Base-by-base conservation (phyloP, 2,113 vertebrate genomes). In the Turdus rufiventris region DNA sequence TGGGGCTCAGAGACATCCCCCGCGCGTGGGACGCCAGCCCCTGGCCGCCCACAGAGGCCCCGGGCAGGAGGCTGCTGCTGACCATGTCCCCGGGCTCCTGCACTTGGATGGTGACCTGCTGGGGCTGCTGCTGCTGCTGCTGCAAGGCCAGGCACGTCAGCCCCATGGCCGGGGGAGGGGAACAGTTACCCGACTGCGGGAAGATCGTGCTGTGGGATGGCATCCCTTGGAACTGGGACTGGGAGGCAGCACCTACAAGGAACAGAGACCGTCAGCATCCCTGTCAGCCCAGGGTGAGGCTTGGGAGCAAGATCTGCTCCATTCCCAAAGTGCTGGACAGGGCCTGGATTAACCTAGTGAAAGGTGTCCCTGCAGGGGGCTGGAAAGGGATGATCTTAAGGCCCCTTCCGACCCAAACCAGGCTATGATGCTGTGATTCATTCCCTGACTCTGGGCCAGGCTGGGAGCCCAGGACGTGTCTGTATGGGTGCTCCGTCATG, bases 101-200 rank as follows among this genome's bases (percentile, higher is more conserved):
- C 67, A 99, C 98, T 95, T 99, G 99, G 97, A 99, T 99, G 86
- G 99, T 99, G 96, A 99, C 99, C 96, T 98, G 99, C 97, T 99
- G 99, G 43, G 98, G 97, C 93, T 97, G 98, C 12, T 94, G 62
- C 91, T 98, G 98, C 96, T 98, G 98, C 96, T 98, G 98, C 97
- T 98, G 98, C 85, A 98, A 94, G 89, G 98, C 96, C 96, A 99
- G 73, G 89, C 98, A 96, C 62, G 98, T 98, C 72, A 99, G 98
- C 63, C 98, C 97, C 93, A 99, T 79, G 78, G 12, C 87, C 17
- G 98, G 98, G 50, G 99, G 98, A 12, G 99, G 99, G 14, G 99
- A 99, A 78, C 99, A 98, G 93, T 97, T 98, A 89, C 98, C 98
- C 5, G 99, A 97, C 92, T 98, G 98, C 76, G 98, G 98, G 97